Evolutionary conservation across 2,113 vertebrate genomes (phyloP).

Genomic region (Siphamia tubifer): DNA sequence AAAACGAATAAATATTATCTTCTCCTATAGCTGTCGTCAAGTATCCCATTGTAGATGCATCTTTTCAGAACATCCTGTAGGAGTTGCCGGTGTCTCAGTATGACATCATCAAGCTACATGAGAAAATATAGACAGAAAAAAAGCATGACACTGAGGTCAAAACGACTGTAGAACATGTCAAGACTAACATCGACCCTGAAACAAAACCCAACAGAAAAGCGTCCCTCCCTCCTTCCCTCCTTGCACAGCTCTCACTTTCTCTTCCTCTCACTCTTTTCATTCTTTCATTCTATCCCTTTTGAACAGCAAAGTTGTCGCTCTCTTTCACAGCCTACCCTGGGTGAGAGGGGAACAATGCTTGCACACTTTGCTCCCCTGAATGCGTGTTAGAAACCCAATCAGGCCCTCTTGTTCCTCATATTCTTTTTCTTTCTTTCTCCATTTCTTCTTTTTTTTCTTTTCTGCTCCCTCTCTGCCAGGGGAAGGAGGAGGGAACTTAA

Average conservation of each 20-base stretch:
- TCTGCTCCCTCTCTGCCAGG: constrained; percentile 23
- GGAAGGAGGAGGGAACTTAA: constrained; percentile 23
- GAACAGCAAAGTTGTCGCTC: constrained; percentile 64
- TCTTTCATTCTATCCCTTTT: constrained; percentile 60
- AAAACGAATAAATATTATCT: too few species aligned
- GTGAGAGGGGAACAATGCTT: constrained; percentile 66
- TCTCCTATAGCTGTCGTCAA: too few species aligned
- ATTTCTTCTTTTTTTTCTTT: constrained; percentile 20
- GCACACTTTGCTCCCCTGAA: constrained; percentile 74
- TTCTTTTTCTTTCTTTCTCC: constrained; percentile 53
- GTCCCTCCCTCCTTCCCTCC: not conserved
- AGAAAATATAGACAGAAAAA: constrained; percentile 16
- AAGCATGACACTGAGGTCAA: constrained; percentile 32
- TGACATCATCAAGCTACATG: not conserved
- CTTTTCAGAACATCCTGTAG: too few species aligned
- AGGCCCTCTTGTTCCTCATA: constrained; percentile 61
- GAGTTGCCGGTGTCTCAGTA: not conserved
- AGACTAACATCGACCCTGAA: constrained; percentile 50
- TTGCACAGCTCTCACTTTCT: constrained; percentile 48
- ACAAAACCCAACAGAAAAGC: constrained; percentile 44
- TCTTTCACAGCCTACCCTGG: constrained; percentile 61
- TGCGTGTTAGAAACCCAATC: constrained; percentile 77
- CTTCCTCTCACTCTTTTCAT: constrained; percentile 28
- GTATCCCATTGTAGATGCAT: too few species aligned
- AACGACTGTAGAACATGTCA: constrained; percentile 49